Percentiles rank a stretch among this genome's conserved stretches.
These are phyloP conservation scores for Bursaphelenchus okinawaensis DNA, from an alignment of 2,888 invertebrate genomes.

Conservation along the genomic window DNA sequence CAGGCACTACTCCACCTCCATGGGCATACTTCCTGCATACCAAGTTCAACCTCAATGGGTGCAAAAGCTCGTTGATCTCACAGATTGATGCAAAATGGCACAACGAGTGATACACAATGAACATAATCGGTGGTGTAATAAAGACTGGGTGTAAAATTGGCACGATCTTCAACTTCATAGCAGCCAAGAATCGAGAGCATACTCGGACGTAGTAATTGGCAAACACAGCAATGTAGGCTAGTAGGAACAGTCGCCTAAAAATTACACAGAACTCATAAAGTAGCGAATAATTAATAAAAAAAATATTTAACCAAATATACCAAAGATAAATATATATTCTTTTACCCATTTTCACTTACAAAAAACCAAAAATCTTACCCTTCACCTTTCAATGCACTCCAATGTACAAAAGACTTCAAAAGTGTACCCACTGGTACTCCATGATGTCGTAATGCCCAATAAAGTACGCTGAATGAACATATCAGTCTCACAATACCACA, in stretches of 20 bases:
- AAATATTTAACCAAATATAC: too few species aligned
- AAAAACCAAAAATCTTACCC: constrained; percentile 13
- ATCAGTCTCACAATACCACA: constrained; percentile 15
- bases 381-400: background rate
- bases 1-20: constrained; percentile 13
- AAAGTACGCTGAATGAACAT: constrained; percentile 19
- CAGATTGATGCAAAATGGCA: constrained; percentile 33
- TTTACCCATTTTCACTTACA: background rate
- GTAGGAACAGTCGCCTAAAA: constrained; percentile 23
- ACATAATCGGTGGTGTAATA: constrained; percentile 37
- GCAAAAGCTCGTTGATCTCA: constrained; percentile 21
- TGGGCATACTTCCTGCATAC: background rate
- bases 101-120: constrained; percentile 34
- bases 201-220: constrained; percentile 40
- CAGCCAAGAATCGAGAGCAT: constrained; percentile 46
- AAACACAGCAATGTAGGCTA: constrained; percentile 31
- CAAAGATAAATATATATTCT: too few species aligned
- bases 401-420: constrained; percentile 14
- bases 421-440: constrained; percentile 20
- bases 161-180: constrained; percentile 36
- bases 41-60: constrained; percentile 17
- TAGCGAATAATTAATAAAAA: background rate
- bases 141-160: constrained; percentile 42
- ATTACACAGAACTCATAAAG: background rate
- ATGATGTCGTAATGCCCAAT: constrained; percentile 16